Conservation (phyloP, 2,113 vertebrate species). For the Solea solea region DNA sequence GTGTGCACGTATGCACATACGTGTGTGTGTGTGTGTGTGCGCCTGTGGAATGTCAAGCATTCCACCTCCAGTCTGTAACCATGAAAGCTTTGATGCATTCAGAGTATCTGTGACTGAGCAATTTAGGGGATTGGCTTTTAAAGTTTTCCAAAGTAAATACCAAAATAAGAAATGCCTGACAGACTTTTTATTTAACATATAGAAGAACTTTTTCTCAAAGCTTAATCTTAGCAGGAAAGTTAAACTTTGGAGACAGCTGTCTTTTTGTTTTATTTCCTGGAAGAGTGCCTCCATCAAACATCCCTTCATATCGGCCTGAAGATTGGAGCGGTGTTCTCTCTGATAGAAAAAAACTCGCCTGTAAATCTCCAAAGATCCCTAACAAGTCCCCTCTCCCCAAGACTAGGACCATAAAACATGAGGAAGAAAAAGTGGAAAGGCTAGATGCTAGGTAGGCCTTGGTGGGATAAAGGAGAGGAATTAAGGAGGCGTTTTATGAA, state of each 20-base stretch:
- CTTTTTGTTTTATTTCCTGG: slow-evolving; percentile 51
- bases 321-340: slow-evolving; percentile 69
- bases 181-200: slow-evolving; percentile 67
- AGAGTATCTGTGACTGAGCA: slow-evolving; percentile 67
- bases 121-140: slow-evolving; percentile 69
- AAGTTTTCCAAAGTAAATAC: slow-evolving; percentile 74
- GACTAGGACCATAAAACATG: slow-evolving; percentile 79
- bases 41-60: slow-evolving; percentile 55
- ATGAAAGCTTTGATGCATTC: slow-evolving; percentile 75
- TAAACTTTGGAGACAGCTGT: slow-evolving; percentile 68
- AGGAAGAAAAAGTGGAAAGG: slow-evolving; percentile 49
- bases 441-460: slow-evolving; percentile 57
- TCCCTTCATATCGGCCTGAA: slow-evolving; percentile 69
- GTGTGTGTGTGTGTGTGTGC: slow-evolving; percentile 25
- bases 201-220: slow-evolving; percentile 59
- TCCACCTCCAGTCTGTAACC: slow-evolving; percentile 50
- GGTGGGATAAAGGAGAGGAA: slow-evolving; percentile 70
- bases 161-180: slow-evolving; percentile 68
- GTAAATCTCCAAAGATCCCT: slow-evolving; percentile 78
- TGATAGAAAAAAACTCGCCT: slow-evolving; percentile 68
- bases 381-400: slow-evolving; percentile 70
- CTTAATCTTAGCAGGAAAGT: slow-evolving; percentile 57
- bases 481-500: slow-evolving; percentile 75
- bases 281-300: slow-evolving; percentile 65
- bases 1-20: neutral